These are phyloP conservation scores for Dolichoris vasculosae DNA, from an alignment of 1,140 invertebrate genomes.

Conservation along the genomic window DNA sequence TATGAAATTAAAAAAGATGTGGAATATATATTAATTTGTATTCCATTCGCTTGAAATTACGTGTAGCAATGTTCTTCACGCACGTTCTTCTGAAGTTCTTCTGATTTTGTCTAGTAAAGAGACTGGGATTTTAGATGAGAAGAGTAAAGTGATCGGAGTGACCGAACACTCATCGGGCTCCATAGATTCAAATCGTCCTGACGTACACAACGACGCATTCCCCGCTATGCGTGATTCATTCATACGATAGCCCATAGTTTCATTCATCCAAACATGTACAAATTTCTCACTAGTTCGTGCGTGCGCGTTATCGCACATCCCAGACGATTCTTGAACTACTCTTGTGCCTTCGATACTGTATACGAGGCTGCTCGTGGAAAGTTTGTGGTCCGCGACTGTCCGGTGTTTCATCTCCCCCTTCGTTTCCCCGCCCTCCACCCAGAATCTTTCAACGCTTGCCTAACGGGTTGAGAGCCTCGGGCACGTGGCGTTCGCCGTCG, in stretches of 20 bases:
- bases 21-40: too few relatives aligned
- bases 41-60: too few relatives aligned
- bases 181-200: not conserved
- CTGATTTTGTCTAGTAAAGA: too few relatives aligned
- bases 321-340: not conserved
- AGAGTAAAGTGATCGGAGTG: not conserved
- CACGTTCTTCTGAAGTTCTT: too few relatives aligned
- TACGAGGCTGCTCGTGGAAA: not conserved
- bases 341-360: not conserved
- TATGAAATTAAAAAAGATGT: too few relatives aligned
- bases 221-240: not conserved
- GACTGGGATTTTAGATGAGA: not conserved
- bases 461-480: slow-evolving; percentile 68
- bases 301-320: not conserved
- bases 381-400: not conserved
- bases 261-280: not conserved
- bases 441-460: slow-evolving; percentile 17
- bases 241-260: not conserved
- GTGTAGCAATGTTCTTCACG: too few relatives aligned
- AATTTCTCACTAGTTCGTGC: not conserved
- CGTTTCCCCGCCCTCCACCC: not conserved
- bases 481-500: slow-evolving; percentile 66
- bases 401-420: not conserved
- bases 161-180: not conserved
- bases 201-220: not conserved